phyloP scores from a whole-genome alignment of 2,113 vertebrate genomes.

The Ia io region DNA sequence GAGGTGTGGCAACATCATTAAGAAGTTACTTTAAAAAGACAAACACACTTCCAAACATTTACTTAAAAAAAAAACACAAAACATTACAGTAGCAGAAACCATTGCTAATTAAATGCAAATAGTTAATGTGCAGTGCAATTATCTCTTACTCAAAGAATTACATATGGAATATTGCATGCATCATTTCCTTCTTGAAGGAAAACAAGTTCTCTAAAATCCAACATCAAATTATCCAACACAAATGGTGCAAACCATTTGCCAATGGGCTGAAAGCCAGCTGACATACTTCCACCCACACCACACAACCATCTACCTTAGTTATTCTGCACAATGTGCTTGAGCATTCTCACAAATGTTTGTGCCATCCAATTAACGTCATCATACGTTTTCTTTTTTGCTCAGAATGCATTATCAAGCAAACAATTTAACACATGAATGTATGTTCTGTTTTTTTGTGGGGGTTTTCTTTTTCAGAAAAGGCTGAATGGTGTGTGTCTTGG shows the following conservation, averaged over 20 bases:
- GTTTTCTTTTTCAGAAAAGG: background rate
- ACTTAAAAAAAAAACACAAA: conserved; percentile 51
- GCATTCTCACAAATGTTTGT: background rate
- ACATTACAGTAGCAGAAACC: conserved; percentile 44
- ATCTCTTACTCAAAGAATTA: conserved; percentile 62
- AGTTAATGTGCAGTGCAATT: conserved; percentile 54
- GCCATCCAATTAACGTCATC: conserved; percentile 25
- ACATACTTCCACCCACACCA: background rate
- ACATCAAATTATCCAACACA: conserved; percentile 49
- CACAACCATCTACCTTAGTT: background rate
- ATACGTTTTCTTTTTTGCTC: conserved; percentile 14
- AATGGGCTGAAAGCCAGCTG: conserved; percentile 39
- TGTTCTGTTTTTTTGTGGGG: background rate
- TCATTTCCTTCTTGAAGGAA: conserved; percentile 53
- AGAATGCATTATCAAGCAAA: conserved; percentile 28
- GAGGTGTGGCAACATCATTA: conserved; percentile 18
- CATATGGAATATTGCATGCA: conserved; percentile 50
- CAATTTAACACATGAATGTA: background rate
- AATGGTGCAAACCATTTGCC: conserved; percentile 46
- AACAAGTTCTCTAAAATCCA: conserved; percentile 57
- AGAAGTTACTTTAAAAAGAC: conserved; percentile 54
- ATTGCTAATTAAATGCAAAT: conserved; percentile 68
- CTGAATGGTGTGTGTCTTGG: background rate
- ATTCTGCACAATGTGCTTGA: background rate
- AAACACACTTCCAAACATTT: conserved; percentile 60